Evolutionary conservation across 2,888 invertebrate genomes (phyloP), one percentile per base, ranked within the genome.

Genomic region (Coelopa pilipes): DNA sequence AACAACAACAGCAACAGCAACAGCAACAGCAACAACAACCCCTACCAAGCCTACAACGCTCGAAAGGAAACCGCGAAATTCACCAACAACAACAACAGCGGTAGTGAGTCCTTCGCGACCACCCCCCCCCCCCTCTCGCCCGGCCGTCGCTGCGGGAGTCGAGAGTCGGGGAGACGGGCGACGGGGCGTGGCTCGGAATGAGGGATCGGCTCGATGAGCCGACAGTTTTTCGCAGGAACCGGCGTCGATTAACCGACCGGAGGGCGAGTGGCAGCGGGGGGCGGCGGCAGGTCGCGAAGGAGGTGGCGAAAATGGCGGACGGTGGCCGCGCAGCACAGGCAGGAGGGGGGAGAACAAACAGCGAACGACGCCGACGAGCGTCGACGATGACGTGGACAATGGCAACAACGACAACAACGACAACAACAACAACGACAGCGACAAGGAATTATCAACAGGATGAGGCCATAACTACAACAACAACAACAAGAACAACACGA

Each of bases 131-230:
- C 34, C 7, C 34, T 34, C 7, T 34, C 34, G 2, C 34, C 34
- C 34, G n/a, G n/a, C n/a, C 34, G 2, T 34, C 34, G 34, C 34
- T 7, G 7, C 7, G 34, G 34, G 34, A 7, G 34, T 34, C 34
- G 4, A 7, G 34, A 34, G 34, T 34, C 7, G 34, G 7, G 34
- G 34, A 2, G 34, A 7, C 2, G 34, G 34, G 34, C 4, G 34
- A 34, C 4, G 34, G 34, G 34, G 34, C 34, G 34, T 34, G 34
- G 4, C 34, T 34, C 34, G 34, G 34, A 57, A 69, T 57, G 21
- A 46, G 59, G 69, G 69, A 57, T 69, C 45, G 69, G 57, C 69
- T 47, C 69, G 45, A 59, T 69, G 69, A 69, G 69, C 57, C 57
- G 50, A 66, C 49, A 24, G 15, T 24, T 50, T 66, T 50, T 50